A percentile compares a stretch with the other conserved stretches of the same genome.
These are phyloP conservation scores for Amblyornis subalaris DNA, from an alignment of 2,113 vertebrate species.

Conservation along the genomic window DNA sequence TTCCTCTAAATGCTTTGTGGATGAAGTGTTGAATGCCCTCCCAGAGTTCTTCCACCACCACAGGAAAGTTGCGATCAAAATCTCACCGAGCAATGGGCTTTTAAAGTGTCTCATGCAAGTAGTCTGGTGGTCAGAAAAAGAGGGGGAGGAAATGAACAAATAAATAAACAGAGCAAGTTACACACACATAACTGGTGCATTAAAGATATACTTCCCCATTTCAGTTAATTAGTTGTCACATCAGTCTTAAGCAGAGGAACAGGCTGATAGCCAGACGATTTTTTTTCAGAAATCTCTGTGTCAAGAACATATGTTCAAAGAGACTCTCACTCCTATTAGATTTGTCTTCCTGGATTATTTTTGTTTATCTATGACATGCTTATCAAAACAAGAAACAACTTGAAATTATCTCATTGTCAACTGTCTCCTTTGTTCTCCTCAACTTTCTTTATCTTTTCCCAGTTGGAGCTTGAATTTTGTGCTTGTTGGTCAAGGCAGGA, in stretches of 20 bases:
- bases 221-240: slow-evolving; percentile 59
- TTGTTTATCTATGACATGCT: background rate
- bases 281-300: slow-evolving; percentile 18
- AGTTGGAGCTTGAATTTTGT: background rate
- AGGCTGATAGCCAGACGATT: slow-evolving; percentile 14
- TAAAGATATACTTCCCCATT: slow-evolving; percentile 45
- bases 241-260: slow-evolving; percentile 33
- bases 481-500: background rate
- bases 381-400: background rate
- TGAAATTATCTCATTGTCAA: background rate
- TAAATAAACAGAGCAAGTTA: background rate
- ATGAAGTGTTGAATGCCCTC: slow-evolving; percentile 2
- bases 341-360: background rate
- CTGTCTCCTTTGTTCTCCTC: background rate
- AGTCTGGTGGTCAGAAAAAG: background rate
- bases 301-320: background rate
- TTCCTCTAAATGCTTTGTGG: slow-evolving; percentile 29
- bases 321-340: background rate
- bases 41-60: background rate
- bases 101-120: background rate
- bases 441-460: background rate
- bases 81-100: background rate
- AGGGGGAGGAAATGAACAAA: background rate
- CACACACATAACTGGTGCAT: background rate
- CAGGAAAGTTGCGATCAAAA: slow-evolving; percentile 15